phyloP scores from a whole-genome alignment of 2,113 vertebrate species.

The Cinclus cinclus region DNA sequence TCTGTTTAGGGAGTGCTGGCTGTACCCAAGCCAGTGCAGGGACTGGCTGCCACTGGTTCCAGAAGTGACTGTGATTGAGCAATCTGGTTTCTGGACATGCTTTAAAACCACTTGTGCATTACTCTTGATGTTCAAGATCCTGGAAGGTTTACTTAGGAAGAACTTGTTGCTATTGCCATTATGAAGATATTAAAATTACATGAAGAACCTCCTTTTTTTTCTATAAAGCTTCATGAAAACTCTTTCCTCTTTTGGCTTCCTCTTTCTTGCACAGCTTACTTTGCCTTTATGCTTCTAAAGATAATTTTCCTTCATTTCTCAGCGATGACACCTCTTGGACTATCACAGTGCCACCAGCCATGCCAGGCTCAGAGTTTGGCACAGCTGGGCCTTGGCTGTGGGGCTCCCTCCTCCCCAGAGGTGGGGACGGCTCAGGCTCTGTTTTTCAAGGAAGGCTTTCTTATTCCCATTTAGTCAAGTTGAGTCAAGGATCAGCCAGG shows the following conservation, averaged over 20 bases:
- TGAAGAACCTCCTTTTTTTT: background rate
- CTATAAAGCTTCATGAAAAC: background rate
- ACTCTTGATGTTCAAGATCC: background rate
- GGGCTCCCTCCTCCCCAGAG: background rate
- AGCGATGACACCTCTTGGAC: background rate
- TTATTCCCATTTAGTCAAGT: background rate
- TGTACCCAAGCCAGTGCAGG: background rate
- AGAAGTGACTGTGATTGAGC: background rate
- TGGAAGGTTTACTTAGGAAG: background rate
- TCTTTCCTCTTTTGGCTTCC: background rate
- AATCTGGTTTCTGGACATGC: background rate
- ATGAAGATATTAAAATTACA: background rate
- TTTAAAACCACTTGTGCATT: slow-evolving; percentile 4
- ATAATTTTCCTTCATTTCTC: background rate
- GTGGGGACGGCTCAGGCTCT: background rate
- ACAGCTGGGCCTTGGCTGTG: background rate
- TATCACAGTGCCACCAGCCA: background rate
- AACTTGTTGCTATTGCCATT: background rate
- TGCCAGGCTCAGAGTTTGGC: background rate
- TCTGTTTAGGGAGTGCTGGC: background rate
- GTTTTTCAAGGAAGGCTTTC: background rate
- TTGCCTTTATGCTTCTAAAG: background rate
- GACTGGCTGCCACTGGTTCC: background rate
- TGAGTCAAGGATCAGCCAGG: background rate
- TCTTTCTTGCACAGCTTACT: background rate